Conservation (phyloP, 2,888 invertebrate species). For the Diarsia rubi region DNA sequence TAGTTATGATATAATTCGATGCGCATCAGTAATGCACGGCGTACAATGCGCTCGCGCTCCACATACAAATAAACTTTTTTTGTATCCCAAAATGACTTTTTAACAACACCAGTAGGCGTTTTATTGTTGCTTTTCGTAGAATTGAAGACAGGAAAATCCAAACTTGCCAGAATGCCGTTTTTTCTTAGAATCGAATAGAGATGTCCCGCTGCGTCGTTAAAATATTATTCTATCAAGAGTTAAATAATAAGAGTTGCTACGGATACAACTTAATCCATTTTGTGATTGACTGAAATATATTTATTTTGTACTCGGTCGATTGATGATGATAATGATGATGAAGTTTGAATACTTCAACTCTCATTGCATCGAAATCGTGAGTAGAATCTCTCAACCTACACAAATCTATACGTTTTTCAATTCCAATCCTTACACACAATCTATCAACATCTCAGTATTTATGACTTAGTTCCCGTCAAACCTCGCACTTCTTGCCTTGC, state of each 20-base stretch:
- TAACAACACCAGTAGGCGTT: constrained; percentile 45
- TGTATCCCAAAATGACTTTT: constrained; percentile 69
- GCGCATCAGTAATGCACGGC: constrained; percentile 73
- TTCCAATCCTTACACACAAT: background rate
- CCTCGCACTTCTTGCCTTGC: constrained; percentile 14
- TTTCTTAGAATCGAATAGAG: background rate
- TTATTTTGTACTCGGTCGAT: background rate
- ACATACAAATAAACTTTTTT: constrained; percentile 73
- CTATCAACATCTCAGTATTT: constrained; percentile 6
- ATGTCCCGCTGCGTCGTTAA: background rate
- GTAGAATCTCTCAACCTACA: background rate
- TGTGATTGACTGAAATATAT: background rate
- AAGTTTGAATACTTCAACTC: background rate
- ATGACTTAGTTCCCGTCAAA: background rate
- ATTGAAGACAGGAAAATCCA: constrained; percentile 39
- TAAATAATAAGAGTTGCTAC: background rate
- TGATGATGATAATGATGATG: background rate
- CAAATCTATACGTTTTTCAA: background rate
- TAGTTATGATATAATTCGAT: constrained; percentile 71
- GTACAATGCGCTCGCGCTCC: constrained; percentile 70
- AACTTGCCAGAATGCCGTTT: constrained; percentile 7
- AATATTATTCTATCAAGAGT: background rate
- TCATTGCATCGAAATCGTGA: background rate
- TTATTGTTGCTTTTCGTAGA: constrained; percentile 50
- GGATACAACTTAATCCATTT: background rate